Base-by-base conservation (phyloP, 2,888 invertebrate species). In the Bimastos eiseni region DNA sequence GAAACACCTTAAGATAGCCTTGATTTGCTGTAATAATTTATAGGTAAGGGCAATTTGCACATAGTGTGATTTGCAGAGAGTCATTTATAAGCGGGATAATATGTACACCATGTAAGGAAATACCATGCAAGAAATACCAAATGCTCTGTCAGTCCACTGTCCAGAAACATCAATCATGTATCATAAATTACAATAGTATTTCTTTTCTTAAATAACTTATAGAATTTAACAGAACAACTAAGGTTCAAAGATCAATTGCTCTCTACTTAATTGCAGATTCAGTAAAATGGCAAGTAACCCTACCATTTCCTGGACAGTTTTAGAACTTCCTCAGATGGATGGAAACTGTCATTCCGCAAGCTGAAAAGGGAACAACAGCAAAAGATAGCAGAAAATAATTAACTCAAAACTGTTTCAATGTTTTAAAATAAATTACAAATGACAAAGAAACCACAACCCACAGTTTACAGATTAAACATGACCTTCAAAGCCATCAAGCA, bases 241-340 rank as follows among this genome's bases (percentile, higher is more conserved):
- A 70, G 70, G n/a, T 70, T 70, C 3, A n/a, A 70, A 11, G 0
- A 3, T n/a, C 17, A 70, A 70, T 70, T 70, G 11, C 30, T n/a
- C 30, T n/a, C 70, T 70, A 70, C n/a, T n/a, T 70, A n/a, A 70
- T n/a, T n/a, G n/a, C 70, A 70, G 30, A 8, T 70, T 70, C n/a
- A n/a, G 70, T 70, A 70, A 70, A 70, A 70, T 36, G 36, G 11
- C 34, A 86, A 86, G 21, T 1, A 36, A 24, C 37, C 17, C 13
- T 86, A 86, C 86, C 86, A 86, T 33, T 86, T 86, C 86, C 36
- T 86, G 6, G 86, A 86, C 21, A 86, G 36, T 37, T 86, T 86
- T 86, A 86, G 37, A 37, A 86, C 30, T 19, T 86, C 86, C 15
- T 86, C 86, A 38, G 41, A 49, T 89, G 41, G 89, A n/a, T 41